phyloP scores from a whole-genome alignment of 2,888 invertebrate species.

The Calameuta filiformis region DNA sequence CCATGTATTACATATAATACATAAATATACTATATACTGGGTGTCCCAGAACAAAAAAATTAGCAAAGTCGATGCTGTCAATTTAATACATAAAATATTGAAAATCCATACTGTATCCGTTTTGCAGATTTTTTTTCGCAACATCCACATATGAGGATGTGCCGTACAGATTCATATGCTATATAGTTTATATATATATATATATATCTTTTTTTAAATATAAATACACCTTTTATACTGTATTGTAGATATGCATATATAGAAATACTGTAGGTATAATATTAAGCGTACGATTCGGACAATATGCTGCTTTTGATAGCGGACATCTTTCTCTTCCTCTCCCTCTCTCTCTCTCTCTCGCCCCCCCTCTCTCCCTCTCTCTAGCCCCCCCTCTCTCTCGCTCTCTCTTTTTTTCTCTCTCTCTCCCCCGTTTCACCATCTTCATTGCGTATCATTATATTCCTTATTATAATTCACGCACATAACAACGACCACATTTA shows the following conservation, averaged over 20 bases:
- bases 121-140: neutral
- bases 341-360: neutral
- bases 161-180: slow-evolving; percentile 18
- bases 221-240: slow-evolving; percentile 18
- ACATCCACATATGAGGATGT: slow-evolving; percentile 4
- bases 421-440: too few species aligned
- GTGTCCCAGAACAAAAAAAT: neutral
- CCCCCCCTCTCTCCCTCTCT: too few species aligned
- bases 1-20: neutral
- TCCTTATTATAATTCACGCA: neutral
- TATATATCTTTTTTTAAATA: slow-evolving; percentile 26
- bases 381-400: too few species aligned
- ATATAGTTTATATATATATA: slow-evolving; percentile 17
- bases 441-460: neutral
- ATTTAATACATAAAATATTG: neutral
- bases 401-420: too few species aligned
- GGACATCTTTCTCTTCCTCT: neutral
- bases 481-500: neutral
- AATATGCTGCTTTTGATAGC: slow-evolving; percentile 15
- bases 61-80: neutral
- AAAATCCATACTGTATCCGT: neutral
- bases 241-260: slow-evolving; percentile 37
- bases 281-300: slow-evolving; percentile 53
- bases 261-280: slow-evolving; percentile 48
- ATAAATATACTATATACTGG: neutral